These are phyloP conservation scores for Tragelaphus buxtoni DNA, from an alignment of 2,113 vertebrate species.

Conservation along the genomic window DNA sequence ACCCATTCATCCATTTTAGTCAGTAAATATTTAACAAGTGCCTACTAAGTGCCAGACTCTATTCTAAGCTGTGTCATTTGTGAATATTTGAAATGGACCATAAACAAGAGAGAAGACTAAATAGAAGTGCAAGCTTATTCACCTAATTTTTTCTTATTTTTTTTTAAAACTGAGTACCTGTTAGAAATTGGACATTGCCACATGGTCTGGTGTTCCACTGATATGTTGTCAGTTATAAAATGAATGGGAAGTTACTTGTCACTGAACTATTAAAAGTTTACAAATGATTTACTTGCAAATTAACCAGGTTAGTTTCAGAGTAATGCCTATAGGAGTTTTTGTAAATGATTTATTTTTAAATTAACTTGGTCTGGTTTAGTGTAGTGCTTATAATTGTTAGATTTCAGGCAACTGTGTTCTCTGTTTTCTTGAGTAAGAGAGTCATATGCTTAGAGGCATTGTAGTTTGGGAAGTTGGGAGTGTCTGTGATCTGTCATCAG, in stretches of 20 bases:
- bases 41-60: background rate
- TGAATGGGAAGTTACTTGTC: background rate
- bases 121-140: background rate
- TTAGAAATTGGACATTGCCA: background rate
- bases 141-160: background rate
- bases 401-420: background rate
- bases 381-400: background rate
- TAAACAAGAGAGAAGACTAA: background rate
- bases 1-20: background rate
- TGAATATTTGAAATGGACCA: background rate
- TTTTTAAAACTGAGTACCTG: background rate
- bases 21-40: background rate
- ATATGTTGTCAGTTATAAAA: background rate
- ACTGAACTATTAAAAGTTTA: constrained; percentile 5
- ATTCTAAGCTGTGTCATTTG: background rate
- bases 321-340: background rate
- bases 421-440: background rate
- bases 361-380: background rate
- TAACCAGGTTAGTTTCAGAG: background rate
- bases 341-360: background rate
- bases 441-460: background rate
- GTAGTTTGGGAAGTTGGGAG: background rate
- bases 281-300: background rate
- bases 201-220: background rate
- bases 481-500: background rate